Evolutionary conservation across 2,888 invertebrate genomes (phyloP).

Genomic region (Eudiplozoon nipponicum): DNA sequence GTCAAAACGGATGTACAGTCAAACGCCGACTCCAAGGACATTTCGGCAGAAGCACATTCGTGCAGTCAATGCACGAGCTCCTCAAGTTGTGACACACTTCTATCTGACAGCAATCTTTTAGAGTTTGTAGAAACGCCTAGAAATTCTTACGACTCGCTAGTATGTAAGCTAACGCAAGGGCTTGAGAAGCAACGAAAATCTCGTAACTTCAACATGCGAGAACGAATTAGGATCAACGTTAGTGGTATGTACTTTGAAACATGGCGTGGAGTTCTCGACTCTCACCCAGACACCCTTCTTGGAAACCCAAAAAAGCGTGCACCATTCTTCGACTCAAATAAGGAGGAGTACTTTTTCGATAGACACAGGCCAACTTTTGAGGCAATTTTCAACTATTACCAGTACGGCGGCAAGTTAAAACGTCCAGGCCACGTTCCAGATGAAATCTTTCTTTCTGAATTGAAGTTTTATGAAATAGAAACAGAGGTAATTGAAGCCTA

Average conservation of each 20-base stretch:
- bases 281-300: conserved; percentile 24
- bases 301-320: conserved; percentile 25
- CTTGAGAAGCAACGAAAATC: too few species aligned
- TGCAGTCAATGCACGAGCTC: too few species aligned
- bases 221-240: conserved; percentile 23
- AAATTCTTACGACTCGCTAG: too few species aligned
- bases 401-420: conserved; percentile 24
- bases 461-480: conserved; percentile 26
- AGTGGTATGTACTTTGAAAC: conserved; percentile 26
- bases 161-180: too few species aligned
- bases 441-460: conserved; percentile 25
- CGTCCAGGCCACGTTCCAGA: conserved; percentile 25
- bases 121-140: too few species aligned
- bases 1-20: too few species aligned
- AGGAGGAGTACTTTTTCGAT: conserved; percentile 26
- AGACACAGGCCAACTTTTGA: conserved; percentile 27
- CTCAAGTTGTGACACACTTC: too few species aligned
- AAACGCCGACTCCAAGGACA: too few species aligned
- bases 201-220: too few species aligned
- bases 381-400: conserved; percentile 26
- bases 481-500: conserved; percentile 23
- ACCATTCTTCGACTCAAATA: conserved; percentile 22
- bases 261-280: conserved; percentile 22
- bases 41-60: too few species aligned
- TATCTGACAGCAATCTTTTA: too few species aligned